phyloP scores from a whole-genome alignment of 2,113 vertebrate species.

The Pycnonotus jocosus region DNA sequence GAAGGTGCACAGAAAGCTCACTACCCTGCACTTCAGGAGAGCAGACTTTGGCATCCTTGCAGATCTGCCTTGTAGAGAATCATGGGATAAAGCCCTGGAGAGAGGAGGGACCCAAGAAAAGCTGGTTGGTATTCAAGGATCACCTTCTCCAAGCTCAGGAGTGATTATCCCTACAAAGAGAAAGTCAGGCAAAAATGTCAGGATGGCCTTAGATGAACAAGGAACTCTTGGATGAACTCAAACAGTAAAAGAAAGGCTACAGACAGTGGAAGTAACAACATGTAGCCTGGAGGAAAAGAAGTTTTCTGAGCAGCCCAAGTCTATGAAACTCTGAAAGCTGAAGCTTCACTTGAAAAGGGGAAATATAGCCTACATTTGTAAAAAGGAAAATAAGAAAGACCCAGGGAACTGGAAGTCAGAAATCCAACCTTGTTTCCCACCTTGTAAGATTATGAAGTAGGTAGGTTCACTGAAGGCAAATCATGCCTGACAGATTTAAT shows the following conservation, averaged over 20 bases:
- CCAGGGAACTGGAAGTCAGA: background rate
- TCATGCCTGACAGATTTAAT: background rate
- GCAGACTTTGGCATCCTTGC: background rate
- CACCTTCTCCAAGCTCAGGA: background rate
- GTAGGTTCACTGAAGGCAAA: background rate
- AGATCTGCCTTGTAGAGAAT: background rate
- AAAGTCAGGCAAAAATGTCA: background rate
- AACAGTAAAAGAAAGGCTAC: background rate
- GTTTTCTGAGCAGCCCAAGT: background rate
- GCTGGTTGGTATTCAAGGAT: background rate
- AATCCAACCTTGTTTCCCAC: background rate
- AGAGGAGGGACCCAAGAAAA: background rate
- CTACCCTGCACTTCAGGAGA: background rate
- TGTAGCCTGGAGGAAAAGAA: background rate
- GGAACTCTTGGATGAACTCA: background rate
- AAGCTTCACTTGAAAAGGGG: background rate
- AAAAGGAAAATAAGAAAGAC: background rate
- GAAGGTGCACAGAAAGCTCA: background rate
- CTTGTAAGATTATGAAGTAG: background rate
- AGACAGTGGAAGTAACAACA: rapidly evolving
- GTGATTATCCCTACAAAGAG: background rate
- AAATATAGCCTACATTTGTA: background rate
- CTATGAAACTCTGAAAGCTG: background rate
- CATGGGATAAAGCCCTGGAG: background rate
- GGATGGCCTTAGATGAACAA: background rate